Conservation (phyloP, 2,888 invertebrate species). For the Sinodicranocentrus sp. region DNA sequence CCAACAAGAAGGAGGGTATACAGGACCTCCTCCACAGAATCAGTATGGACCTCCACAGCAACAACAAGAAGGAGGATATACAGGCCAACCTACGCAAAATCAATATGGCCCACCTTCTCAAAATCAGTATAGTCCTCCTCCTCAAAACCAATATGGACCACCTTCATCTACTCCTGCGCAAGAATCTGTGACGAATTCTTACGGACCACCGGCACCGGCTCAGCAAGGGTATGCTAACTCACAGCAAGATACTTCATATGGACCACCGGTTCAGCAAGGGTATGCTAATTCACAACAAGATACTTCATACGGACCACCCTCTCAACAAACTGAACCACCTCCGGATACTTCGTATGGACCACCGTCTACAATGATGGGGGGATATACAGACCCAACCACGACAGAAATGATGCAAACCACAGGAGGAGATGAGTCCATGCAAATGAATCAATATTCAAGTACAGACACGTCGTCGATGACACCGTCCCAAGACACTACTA, state of each 20-base stretch:
- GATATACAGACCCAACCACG: neutral
- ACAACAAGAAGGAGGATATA: neutral
- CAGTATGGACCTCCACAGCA: slow-evolving; percentile 31
- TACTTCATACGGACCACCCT: slow-evolving; percentile 12
- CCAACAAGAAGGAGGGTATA: neutral
- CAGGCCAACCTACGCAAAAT: neutral
- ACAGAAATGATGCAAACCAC: slow-evolving; percentile 7
- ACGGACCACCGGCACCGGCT: neutral
- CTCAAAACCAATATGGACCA: slow-evolving; percentile 27
- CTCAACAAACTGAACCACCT: slow-evolving; percentile 4
- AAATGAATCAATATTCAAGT: neutral
- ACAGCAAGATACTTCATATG: slow-evolving; percentile 1
- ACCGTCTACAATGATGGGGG: neutral
- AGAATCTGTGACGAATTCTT: neutral
- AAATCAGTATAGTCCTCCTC: slow-evolving; percentile 29
- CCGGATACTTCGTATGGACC: slow-evolving; percentile 26
- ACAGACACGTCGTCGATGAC: neutral
- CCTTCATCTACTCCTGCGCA: slow-evolving; percentile 1
- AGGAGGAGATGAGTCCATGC: neutral
- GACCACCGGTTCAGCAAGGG: slow-evolving; percentile 23
- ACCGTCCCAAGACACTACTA: neutral
- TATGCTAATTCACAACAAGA: slow-evolving; percentile 8
- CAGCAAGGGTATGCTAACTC: neutral
- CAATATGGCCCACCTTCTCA: slow-evolving; percentile 28
- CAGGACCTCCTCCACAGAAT: neutral